phyloP scores from a whole-genome alignment of 2,113 vertebrate species.

The Tenebrosternarchus preto region DNA sequence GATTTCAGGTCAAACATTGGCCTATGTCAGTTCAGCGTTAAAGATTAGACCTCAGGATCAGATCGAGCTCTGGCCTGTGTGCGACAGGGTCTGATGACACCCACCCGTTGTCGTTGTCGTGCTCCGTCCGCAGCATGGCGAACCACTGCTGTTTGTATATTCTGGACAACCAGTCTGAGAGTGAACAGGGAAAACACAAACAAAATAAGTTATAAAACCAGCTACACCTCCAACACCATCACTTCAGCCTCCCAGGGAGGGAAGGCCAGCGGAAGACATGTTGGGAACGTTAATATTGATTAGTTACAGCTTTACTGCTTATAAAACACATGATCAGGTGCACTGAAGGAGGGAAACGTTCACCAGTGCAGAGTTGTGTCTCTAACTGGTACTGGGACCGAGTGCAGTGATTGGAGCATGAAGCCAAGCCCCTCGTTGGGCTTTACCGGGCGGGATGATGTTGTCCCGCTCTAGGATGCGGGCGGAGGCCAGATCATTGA shows the following conservation, averaged over 20 bases:
- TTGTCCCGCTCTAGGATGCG: conserved; percentile 90
- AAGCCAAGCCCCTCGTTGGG: not conserved
- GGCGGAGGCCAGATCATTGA: conserved; percentile 92
- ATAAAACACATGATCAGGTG: too few relatives aligned
- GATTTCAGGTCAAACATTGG: too few relatives aligned
- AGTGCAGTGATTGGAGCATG: too few relatives aligned
- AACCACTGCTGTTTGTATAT: conserved; percentile 98
- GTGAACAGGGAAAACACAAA: not conserved
- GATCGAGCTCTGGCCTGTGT: not conserved
- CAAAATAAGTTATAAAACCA: not conserved
- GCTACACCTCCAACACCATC: too few relatives aligned
- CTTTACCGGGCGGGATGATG: conserved; percentile 85
- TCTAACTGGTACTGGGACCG: too few relatives aligned
- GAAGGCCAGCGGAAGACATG: too few relatives aligned
- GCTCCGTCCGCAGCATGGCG: conserved; percentile 94
- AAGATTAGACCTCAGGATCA: too few relatives aligned
- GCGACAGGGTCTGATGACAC: conserved; percentile 41
- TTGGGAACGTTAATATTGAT: too few relatives aligned
- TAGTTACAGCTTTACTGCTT: too few relatives aligned
- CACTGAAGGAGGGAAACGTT: not conserved
- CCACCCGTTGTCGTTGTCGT: conserved; percentile 94
- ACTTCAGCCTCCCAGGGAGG: too few relatives aligned
- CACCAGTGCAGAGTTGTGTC: too few relatives aligned
- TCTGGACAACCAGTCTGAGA: conserved; percentile 86
- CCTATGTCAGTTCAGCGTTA: too few relatives aligned